Percentiles rank a stretch among this genome's conserved stretches.
These are phyloP conservation scores for Pteropus rufus DNA, from an alignment of 2,797 vertebrate species.

Conservation along the genomic window DNA sequence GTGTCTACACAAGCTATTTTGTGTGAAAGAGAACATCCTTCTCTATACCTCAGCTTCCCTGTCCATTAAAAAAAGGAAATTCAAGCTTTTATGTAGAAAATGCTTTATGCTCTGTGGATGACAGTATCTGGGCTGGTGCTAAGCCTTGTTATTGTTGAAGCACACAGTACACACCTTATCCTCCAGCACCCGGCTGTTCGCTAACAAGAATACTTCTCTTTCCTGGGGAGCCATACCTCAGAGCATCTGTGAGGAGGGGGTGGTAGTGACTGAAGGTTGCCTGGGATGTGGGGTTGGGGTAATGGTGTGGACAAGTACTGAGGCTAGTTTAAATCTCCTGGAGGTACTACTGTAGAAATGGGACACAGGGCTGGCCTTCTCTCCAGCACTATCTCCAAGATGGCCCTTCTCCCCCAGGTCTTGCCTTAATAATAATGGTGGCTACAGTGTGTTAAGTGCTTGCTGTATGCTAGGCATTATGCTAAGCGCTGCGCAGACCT, in stretches of 20 bases:
- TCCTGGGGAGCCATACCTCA: neutral
- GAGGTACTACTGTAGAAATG: neutral
- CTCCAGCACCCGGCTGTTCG: neutral
- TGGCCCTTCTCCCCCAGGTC: neutral
- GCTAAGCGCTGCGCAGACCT: neutral
- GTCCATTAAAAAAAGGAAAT: neutral
- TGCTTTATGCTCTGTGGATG: neutral
- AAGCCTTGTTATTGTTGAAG: neutral
- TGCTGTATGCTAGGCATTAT: neutral
- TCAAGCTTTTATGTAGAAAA: neutral
- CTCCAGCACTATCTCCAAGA: neutral
- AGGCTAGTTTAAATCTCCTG: neutral
- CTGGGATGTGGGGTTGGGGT: neutral
- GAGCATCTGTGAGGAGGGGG: neutral
- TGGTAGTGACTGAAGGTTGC: neutral
- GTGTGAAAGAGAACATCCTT: neutral
- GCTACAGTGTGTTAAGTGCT: neutral
- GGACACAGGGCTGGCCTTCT: neutral
- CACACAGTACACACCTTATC: neutral
- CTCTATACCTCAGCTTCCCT: neutral
- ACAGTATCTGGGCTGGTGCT: neutral
- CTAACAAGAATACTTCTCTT: neutral
- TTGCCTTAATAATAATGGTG: neutral
- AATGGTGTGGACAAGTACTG: neutral
- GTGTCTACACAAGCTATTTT: neutral